These are phyloP conservation scores for Apis cerana DNA, from an alignment of 1,140 invertebrate species.

Conservation along the genomic window DNA sequence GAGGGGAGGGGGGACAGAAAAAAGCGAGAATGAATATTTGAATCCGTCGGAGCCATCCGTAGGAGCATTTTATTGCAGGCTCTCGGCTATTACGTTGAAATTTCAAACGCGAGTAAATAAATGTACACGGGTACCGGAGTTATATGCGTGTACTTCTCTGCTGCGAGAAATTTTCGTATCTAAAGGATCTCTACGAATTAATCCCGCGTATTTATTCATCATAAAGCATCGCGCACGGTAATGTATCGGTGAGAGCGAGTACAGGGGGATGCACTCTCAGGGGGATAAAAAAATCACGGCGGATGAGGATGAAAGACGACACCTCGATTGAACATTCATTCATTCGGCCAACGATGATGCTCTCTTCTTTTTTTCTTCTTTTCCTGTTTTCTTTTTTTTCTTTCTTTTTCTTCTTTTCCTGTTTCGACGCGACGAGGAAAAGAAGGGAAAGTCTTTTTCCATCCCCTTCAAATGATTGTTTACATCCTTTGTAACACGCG, in stretches of 20 bases:
- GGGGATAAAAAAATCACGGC: too few relatives aligned
- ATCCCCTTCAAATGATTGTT: too few relatives aligned
- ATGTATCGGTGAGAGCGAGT: not conserved
- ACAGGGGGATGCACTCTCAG: too few relatives aligned
- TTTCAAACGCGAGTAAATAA: constrained; percentile 30
- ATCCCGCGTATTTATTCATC: not conserved
- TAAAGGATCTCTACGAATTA: not conserved
- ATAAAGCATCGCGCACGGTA: not conserved
- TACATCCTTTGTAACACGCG: too few relatives aligned
- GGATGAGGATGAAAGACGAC: too few relatives aligned
- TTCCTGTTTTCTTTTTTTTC: too few relatives aligned
- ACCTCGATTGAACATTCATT: too few relatives aligned
- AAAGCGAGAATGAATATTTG: not conserved
- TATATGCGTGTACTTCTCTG: not conserved
- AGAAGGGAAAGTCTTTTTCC: too few relatives aligned
- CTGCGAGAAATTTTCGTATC: not conserved
- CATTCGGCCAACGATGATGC: too few relatives aligned
- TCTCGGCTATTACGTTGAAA: not conserved
- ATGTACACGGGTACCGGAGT: not conserved
- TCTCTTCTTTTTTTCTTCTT: too few relatives aligned
- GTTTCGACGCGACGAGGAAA: too few relatives aligned
- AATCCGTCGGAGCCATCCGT: not conserved
- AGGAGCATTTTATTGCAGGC: not conserved
- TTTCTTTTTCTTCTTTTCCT: too few relatives aligned
- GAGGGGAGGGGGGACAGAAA: not conserved